Conservation (phyloP, 2,888 invertebrate species). For the Drosophila maculinotata region DNA sequence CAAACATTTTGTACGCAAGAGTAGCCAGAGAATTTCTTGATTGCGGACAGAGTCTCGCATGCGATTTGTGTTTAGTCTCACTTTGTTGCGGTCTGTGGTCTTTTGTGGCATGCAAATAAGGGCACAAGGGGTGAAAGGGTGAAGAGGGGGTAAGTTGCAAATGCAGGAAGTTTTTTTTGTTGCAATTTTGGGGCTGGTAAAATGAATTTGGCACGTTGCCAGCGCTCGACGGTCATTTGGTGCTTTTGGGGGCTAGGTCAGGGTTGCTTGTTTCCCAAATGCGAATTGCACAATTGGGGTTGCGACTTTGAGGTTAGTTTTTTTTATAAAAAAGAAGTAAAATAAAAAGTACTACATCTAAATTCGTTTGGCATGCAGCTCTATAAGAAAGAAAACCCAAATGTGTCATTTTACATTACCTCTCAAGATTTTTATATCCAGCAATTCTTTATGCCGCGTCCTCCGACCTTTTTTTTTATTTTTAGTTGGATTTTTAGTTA, state of each 20-base stretch:
- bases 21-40: neutral
- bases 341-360: conserved; percentile 10
- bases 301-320: conserved; percentile 16
- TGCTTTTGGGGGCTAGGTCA: conserved; percentile 47
- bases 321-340: conserved; percentile 3
- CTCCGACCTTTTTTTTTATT: conserved; percentile 82
- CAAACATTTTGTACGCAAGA: neutral
- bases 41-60: conserved; percentile 5
- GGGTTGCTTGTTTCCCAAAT: conserved; percentile 39
- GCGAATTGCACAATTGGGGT: neutral
- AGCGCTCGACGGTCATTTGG: conserved; percentile 41
- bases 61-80: conserved; percentile 30
- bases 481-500: conserved; percentile 61
- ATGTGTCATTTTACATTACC: conserved; percentile 77
- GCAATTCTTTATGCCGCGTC: conserved; percentile 85
- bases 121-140: conserved; percentile 8
- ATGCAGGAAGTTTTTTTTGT: conserved; percentile 11
- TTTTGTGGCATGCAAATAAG: conserved; percentile 42
- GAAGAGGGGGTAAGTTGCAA: conserved; percentile 12
- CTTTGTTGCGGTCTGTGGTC: conserved; percentile 65
- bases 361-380: conserved; percentile 29
- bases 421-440: conserved; percentile 85
- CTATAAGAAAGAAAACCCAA: conserved; percentile 4
- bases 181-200: conserved; percentile 29
- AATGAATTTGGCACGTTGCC: conserved; percentile 60